Base-by-base conservation (phyloP, 37 sponge, comb jelly and placozoan genomes). In the Cladorhizidae sp. region DNA sequence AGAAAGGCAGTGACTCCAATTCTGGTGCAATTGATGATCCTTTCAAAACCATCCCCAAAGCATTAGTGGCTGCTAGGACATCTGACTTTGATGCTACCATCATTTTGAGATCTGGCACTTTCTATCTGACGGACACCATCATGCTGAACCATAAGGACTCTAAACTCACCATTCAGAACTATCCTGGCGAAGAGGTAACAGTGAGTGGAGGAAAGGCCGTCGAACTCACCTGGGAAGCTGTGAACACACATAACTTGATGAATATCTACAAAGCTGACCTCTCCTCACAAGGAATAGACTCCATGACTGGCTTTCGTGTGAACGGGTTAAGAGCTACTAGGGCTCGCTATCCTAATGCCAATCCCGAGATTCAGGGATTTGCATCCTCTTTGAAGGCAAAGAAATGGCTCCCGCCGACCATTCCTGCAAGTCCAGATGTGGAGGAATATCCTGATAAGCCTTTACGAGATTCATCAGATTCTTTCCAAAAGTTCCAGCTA, bases 301-400 rank as follows among this genome's bases (percentile, higher is more conserved):
- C 74, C 23, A 70, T 81, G 39, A 72, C 45, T 11, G 88, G 88
- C 22, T 64, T 87, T 11, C 76, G 81, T 74, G 88, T 87, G 26
- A 67, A 87, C 38, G 61, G 43, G 17, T 74, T 65, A 15, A 75
- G 91, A 49, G 83, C 80, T 31, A 76, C 83, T 50, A 79, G 89
- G 38, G 92, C 92, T 18, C 68, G 92, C 21, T 92, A 87, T 57
- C 92, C 92, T 25, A 78, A 92, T 70, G 92, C 85, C 23, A 84
- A 92, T 38, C 92, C 92, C n/a, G 85, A 86, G 71, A 83, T 74
- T 32, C 63, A 68, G 71, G 91, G 91, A 21, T 72, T 85, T 29
- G 88, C 85, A 38, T 92, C 79, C 40, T 54, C 72, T 1, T 55
- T 72, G 1, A 70, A 28, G 25, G 87, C 79, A 33, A 83, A 68